Percentiles rank a stretch among this genome's conserved stretches.
phyloP scores from a whole-genome alignment of 2,113 vertebrate species.

The Lagenorhynchus albirostris region DNA sequence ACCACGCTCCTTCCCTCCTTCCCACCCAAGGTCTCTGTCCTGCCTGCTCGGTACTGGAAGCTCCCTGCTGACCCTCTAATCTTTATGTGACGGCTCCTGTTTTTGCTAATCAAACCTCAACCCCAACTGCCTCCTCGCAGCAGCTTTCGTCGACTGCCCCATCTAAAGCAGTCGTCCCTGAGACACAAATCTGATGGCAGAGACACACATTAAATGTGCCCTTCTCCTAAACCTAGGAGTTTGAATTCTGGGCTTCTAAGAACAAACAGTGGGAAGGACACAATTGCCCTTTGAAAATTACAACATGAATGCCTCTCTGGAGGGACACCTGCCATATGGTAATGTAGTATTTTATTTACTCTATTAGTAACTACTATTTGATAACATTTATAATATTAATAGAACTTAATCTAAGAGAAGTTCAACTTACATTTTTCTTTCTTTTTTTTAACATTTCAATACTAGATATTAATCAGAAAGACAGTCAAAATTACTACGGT shows the following conservation, averaged over 20 bases:
- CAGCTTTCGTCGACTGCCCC: background rate
- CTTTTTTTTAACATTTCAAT: constrained; percentile 26
- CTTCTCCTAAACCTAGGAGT: background rate
- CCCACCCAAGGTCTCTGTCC: background rate
- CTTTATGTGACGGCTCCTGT: background rate
- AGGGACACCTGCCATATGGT: background rate
- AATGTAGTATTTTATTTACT: constrained; percentile 21
- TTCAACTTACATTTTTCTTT: constrained; percentile 10
- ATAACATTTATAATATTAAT: background rate
- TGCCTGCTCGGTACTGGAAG: background rate
- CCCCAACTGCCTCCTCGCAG: background rate
- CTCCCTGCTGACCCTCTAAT: background rate
- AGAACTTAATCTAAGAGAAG: background rate
- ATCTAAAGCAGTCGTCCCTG: background rate
- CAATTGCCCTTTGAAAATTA: background rate
- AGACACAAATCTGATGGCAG: background rate
- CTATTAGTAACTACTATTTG: background rate
- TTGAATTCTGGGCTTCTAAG: background rate
- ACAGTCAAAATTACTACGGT: background rate
- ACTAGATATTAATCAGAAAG: background rate
- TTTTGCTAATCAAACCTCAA: background rate
- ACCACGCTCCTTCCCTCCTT: background rate
- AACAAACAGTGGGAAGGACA: background rate
- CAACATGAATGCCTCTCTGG: background rate
- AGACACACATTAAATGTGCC: background rate